A percentile compares a stretch with the other conserved stretches of the same genome.
Conservation (phyloP, 2,888 invertebrate species). For the Pterostichus niger region DNA sequence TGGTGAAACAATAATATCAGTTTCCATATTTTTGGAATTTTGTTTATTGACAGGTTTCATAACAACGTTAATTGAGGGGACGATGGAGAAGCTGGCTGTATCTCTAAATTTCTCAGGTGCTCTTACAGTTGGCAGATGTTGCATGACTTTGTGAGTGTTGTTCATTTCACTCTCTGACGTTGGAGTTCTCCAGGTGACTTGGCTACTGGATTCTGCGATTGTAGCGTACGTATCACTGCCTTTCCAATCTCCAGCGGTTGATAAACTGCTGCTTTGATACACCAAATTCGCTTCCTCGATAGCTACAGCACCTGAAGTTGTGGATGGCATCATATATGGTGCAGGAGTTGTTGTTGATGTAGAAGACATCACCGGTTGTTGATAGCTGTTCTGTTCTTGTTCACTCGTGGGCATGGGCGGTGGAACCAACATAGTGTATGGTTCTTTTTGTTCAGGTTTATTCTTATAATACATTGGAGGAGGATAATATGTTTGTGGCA, state of each 20-base stretch:
- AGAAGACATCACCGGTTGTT: conserved; percentile 67
- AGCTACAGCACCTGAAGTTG: conserved; percentile 76
- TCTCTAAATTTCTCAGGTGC: conserved; percentile 60
- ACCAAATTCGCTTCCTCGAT: conserved; percentile 83
- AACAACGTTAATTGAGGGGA: conserved; percentile 52
- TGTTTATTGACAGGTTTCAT: conserved; percentile 60
- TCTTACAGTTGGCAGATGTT: conserved; percentile 69
- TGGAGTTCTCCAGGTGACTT: conserved; percentile 74
- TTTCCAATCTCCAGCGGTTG: conserved; percentile 77
- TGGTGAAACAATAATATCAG: conserved; percentile 58
- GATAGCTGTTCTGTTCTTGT: conserved; percentile 67
- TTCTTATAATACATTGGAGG: conserved; percentile 72
- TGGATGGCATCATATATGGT: conserved; percentile 68
- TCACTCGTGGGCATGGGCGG: conserved; percentile 81
- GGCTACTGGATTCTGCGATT: conserved; percentile 72
- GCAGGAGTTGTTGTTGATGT: conserved; percentile 68
- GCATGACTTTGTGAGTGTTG: conserved; percentile 68
- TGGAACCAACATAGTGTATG: conserved; percentile 85
- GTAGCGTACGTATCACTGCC: conserved; percentile 70
- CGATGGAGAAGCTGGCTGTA: conserved; percentile 40
- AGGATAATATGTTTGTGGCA: conserved; percentile 76
- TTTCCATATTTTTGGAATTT: conserved; percentile 55
- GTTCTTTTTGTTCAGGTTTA: conserved; percentile 79
- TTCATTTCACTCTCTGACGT: conserved; percentile 25
- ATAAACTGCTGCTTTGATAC: conserved; percentile 82